Conservation (phyloP, 92 coral and sea anemone species). For the Zoanthus sansibaricus region DNA sequence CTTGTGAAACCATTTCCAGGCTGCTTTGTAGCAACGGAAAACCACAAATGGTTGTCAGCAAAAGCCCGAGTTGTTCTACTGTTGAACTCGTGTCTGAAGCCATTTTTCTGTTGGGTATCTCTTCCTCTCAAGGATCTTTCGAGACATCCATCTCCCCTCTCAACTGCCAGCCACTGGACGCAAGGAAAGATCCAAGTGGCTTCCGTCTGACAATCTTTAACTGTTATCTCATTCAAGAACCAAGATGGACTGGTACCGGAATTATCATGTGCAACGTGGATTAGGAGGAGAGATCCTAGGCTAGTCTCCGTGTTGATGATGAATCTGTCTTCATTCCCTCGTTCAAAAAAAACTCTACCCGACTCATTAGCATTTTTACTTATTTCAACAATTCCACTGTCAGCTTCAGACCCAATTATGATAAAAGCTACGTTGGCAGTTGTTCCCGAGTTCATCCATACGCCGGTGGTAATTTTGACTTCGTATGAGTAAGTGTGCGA, state of each 20-base stretch:
- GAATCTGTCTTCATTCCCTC: constrained; percentile 44
- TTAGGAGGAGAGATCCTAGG: constrained; percentile 6
- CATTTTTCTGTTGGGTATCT: constrained; percentile 14
- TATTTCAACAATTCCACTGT: constrained; percentile 31
- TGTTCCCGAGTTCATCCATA: constrained; percentile 58
- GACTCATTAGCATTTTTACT: neutral
- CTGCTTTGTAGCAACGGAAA: constrained; percentile 30
- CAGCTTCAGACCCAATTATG: constrained; percentile 29
- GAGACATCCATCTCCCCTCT: neutral
- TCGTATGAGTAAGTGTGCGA: constrained; percentile 28
- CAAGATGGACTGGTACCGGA: constrained; percentile 16
- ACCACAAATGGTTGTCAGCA: constrained; percentile 29
- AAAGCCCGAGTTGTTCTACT: constrained; percentile 19
- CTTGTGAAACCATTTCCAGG: constrained; percentile 20
- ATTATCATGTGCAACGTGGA: constrained; percentile 26
- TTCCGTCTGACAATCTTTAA: constrained; percentile 6
- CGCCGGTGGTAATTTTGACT: constrained; percentile 43
- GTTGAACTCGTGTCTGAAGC: constrained; percentile 22
- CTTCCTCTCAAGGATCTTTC: constrained; percentile 7
- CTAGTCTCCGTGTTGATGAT: constrained; percentile 16
- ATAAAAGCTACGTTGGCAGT: constrained; percentile 58
- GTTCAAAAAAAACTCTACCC: constrained; percentile 22
- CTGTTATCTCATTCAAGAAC: constrained; percentile 12
- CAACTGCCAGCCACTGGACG: constrained; percentile 4
- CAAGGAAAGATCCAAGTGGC: constrained; percentile 13